Percentiles rank a stretch among this genome's conserved stretches.
phyloP scores from a whole-genome alignment of 1,140 invertebrate genomes.

The Caenorhabditis briggsae region DNA sequence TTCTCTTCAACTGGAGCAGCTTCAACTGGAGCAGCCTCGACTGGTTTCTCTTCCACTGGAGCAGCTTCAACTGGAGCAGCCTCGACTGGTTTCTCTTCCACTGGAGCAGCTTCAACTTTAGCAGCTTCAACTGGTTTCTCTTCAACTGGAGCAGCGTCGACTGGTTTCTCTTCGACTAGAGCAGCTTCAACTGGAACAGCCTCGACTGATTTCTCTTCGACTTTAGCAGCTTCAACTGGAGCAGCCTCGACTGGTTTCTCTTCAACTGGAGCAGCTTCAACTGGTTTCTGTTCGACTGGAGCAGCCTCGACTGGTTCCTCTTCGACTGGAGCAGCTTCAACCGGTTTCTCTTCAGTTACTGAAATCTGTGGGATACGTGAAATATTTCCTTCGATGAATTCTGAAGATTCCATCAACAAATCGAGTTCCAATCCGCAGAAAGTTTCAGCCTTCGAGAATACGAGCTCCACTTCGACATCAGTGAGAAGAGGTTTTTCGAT shows the following conservation, averaged over 20 bases:
- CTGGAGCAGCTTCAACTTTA: constrained; percentile 3
- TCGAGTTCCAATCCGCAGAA: neutral
- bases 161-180: too few species aligned
- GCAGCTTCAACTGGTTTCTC: constrained; percentile 34
- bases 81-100: too few species aligned
- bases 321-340: constrained; percentile 7
- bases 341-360: neutral
- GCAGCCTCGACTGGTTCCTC: constrained; percentile 4
- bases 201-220: constrained; percentile 25
- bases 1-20: too few species aligned
- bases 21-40: too few species aligned
- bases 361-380: too few species aligned
- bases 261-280: neutral
- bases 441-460: constrained; percentile 26
- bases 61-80: too few species aligned
- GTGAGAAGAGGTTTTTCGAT: neutral
- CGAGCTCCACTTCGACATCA: constrained; percentile 19
- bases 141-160: neutral
- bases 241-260: constrained; percentile 38
- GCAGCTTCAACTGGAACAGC: neutral
- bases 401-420: too few species aligned
- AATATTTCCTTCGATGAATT: too few species aligned
- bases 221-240: neutral
- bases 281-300: constrained; percentile 16
- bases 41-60: too few species aligned